phyloP scores from a whole-genome alignment of 2,113 vertebrate species.

The Chloroceryle aenea region DNA sequence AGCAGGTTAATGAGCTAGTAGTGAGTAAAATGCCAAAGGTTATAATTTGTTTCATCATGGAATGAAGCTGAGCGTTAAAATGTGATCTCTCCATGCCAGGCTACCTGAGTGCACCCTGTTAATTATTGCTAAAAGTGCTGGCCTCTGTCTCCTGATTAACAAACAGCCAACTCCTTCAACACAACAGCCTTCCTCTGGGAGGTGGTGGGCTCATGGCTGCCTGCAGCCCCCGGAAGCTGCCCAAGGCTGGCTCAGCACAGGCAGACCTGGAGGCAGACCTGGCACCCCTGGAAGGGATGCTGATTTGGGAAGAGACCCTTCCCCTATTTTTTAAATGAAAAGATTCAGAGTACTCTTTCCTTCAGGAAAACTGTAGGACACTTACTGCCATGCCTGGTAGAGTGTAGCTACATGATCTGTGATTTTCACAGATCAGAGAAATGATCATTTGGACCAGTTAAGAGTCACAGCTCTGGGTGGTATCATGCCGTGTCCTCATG shows the following conservation, averaged over 20 bases:
- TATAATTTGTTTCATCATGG: slow-evolving; percentile 76
- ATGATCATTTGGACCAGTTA: not conserved
- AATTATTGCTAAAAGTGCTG: slow-evolving; percentile 83
- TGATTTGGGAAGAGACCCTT: not conserved
- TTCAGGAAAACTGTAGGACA: not conserved
- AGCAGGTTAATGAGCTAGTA: slow-evolving; percentile 90
- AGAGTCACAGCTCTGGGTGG: not conserved
- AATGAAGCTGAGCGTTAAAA: slow-evolving; percentile 82
- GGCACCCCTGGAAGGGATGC: not conserved
- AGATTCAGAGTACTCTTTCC: not conserved
- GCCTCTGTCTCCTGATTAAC: slow-evolving; percentile 70
- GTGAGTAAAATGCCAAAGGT: slow-evolving; percentile 79
- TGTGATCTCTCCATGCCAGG: slow-evolving; percentile 82
- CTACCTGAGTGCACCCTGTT: slow-evolving; percentile 75
- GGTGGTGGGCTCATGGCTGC: slow-evolving; percentile 46
- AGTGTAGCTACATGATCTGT: not conserved
- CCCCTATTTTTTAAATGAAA: not conserved
- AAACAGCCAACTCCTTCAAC: slow-evolving; percentile 66
- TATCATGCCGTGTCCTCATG: fast-evolving
- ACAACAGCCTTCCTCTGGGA: slow-evolving; percentile 66
- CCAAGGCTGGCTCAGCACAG: not conserved
- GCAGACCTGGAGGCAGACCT: not conserved
- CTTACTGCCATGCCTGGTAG: not conserved
- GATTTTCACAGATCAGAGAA: not conserved
- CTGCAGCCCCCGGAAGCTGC: slow-evolving; percentile 67